Conservation (phyloP, 2,113 vertebrate genomes). For the Blennius ocellaris region DNA sequence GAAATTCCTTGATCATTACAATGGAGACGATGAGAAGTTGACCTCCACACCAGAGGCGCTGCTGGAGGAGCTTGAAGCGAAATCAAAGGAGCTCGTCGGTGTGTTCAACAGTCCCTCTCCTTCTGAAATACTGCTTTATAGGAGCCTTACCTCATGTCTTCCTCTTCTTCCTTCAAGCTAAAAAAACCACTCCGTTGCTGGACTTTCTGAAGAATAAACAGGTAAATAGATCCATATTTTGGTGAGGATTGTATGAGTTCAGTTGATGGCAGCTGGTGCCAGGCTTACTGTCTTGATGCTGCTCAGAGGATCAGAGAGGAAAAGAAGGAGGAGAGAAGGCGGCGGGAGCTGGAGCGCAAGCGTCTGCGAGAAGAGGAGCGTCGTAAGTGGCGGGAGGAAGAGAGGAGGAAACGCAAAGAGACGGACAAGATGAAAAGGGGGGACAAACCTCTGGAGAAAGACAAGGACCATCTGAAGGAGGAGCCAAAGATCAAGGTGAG, state of each 20-base stretch:
- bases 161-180: conserved; percentile 84
- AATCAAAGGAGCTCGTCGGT: conserved; percentile 96
- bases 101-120: conserved; percentile 51
- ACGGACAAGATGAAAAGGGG: conserved; percentile 93
- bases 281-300: conserved; percentile 1
- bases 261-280: not conserved
- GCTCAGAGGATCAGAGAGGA: conserved; percentile 94
- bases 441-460: conserved; percentile 88
- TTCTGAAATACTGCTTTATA: not conserved
- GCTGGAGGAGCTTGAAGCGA: conserved; percentile 97
- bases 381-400: conserved; percentile 98
- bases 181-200: conserved; percentile 96
- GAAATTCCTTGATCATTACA: conserved; percentile 95
- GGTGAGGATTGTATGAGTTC: not conserved
- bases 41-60: conserved; percentile 96
- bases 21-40: conserved; percentile 93
- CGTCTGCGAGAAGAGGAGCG: conserved; percentile 95
- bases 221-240: conserved; percentile 80
- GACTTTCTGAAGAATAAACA: conserved; percentile 99
- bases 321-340: conserved; percentile 95
- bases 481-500: conserved; percentile 98
- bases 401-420: conserved; percentile 95
- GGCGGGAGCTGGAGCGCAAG: conserved; percentile 96
- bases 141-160: not conserved
- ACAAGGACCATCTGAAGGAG: conserved; percentile 92